Percentiles rank a stretch among this genome's conserved stretches.
These are phyloP conservation scores for Amia ocellicauda DNA, from an alignment of 2,113 vertebrate species.

Conservation along the genomic window DNA sequence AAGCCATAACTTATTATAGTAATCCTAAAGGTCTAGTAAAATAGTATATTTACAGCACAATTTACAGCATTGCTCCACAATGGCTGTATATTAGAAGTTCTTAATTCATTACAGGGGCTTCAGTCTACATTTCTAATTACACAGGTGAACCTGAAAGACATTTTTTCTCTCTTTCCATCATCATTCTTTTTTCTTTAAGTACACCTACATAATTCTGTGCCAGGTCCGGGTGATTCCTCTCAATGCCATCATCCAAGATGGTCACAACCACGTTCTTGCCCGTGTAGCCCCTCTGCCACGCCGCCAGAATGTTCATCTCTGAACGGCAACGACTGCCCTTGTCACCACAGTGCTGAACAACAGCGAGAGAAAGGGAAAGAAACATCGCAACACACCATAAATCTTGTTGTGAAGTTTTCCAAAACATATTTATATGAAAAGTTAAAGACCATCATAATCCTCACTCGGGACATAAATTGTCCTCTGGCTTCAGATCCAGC, in stretches of 20 bases:
- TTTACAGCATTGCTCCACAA: slow-evolving; percentile 32
- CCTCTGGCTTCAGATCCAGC: no score
- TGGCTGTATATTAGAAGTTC: slow-evolving; percentile 38
- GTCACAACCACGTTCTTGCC: slow-evolving; percentile 90
- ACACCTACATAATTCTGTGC: slow-evolving; percentile 89
- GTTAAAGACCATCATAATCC: no score
- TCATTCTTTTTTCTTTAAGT: neutral
- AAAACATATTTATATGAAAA: no score
- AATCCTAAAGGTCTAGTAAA: slow-evolving; percentile 32
- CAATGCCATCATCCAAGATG: slow-evolving; percentile 94
- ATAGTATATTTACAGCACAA: slow-evolving; percentile 35
- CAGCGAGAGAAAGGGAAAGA: slow-evolving; percentile 23
- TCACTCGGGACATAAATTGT: no score
- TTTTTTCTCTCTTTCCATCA: no score
- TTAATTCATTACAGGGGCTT: slow-evolving; percentile 10
- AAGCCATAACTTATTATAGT: slow-evolving; percentile 32
- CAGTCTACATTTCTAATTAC: neutral
- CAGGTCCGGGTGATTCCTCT: slow-evolving; percentile 95
- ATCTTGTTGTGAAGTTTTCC: no score
- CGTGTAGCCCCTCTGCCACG: slow-evolving; percentile 90
- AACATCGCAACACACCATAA: neutral
- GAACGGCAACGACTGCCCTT: slow-evolving; percentile 70
- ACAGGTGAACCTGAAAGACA: no score
- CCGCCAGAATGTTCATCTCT: slow-evolving; percentile 87
- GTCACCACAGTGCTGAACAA: slow-evolving; percentile 50